Evolutionary conservation across 2,113 vertebrate genomes (phyloP), one percentile per base, ranked within the genome.

Genomic region (Castor canadensis): DNA sequence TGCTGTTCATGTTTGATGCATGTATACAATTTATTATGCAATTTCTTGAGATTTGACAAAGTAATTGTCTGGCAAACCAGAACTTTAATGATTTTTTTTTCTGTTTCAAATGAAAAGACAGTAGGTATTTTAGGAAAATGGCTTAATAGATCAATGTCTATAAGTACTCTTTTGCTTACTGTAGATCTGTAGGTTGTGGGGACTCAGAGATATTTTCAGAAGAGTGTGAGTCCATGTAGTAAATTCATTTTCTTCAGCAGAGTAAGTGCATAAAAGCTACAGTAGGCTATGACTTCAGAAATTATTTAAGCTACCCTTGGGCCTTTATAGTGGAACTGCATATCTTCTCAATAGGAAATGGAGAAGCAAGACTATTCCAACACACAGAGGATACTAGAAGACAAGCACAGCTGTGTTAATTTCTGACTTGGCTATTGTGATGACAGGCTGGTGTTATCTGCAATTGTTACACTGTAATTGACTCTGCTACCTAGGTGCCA

Each of bases 21-120:
- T 98, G 98, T 98, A 98, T 97, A 98, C 98, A 98, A 99, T 98
- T 98, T 98, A 99, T 98, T 98, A 98, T 98, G 98, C 97, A 98
- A 98, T 98, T 99, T 98, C 97, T 98, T 98, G 98, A 99, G 98
- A 98, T 98, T 98, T 98, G 98, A 99, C 98, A 98, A 98, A 99
- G 98, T 98, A 98, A 98, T 99, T 98, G 98, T 98, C 98, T 98
- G 98, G 97, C 96, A 98, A 99, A 98, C 97, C 98, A 98, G 96
- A 97, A 96, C 97, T 98, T 98, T 98, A 98, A 98, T 98, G 97
- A 98, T 96, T 98, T 89, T 95, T 89, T 95, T 98, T 98, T 97
- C 98, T 98, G 97, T 98, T 98, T 98, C 97, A 87, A 97, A 97
- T 96, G 95, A 98, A 98, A 98, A 96, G 94, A 98, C 83, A 97